Percentiles rank a stretch among this genome's conserved stretches.
phyloP scores from a whole-genome alignment of 2,888 invertebrate species.

The Eupithecia centaureata region DNA sequence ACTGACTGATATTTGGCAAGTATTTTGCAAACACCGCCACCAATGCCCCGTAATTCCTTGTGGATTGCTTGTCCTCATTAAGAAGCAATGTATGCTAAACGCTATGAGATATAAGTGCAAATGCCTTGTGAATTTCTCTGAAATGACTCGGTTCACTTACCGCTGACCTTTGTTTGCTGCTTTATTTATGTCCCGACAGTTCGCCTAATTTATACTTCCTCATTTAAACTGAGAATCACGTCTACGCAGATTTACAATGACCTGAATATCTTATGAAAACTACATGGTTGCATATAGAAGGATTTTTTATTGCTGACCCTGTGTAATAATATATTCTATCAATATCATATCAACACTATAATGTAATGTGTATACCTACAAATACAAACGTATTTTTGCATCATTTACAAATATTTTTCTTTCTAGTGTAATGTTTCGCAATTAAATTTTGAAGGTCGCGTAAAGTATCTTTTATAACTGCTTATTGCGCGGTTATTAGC shows the following conservation, averaged over 20 bases:
- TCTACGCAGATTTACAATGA: not conserved
- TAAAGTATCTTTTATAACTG: not conserved
- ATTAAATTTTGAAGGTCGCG: not conserved
- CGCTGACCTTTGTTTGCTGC: slow-evolving; percentile 41
- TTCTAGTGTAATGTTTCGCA: not conserved
- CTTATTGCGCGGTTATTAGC: slow-evolving; percentile 1
- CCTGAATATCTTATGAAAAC: not conserved
- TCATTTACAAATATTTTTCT: not conserved
- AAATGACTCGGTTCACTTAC: not conserved
- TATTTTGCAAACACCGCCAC: not conserved
- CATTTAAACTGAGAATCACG: slow-evolving; percentile 22
- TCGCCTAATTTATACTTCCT: slow-evolving; percentile 39
- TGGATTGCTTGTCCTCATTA: not conserved
- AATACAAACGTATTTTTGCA: not conserved
- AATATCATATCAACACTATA: not conserved
- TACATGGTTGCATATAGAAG: not conserved
- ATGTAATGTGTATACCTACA: too few species aligned
- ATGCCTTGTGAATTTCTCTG: not conserved
- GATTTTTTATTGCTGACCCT: not conserved
- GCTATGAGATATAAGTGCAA: not conserved
- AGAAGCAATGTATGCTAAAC: slow-evolving; percentile 15
- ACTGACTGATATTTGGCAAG: not conserved
- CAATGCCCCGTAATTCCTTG: not conserved
- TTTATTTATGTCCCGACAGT: slow-evolving; percentile 44
- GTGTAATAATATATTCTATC: not conserved